Base-by-base conservation (phyloP, 2,888 invertebrate genomes). In the Leptogaster cylindrica region DNA sequence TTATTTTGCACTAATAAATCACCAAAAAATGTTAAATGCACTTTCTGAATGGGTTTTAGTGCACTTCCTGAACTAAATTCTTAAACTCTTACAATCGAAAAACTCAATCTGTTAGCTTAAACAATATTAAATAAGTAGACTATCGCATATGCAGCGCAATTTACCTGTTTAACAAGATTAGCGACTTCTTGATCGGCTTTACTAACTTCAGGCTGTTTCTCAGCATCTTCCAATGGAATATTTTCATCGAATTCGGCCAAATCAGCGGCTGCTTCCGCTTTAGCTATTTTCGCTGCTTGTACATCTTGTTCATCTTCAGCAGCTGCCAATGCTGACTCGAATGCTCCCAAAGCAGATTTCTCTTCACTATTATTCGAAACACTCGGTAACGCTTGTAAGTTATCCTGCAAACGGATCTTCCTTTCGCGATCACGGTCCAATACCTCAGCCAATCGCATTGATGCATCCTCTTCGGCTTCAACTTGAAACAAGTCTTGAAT, bases 281-380 rank as follows among this genome's bases (percentile, higher is more conserved):
- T 91, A 2, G 95, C 95, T 0, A 89, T 91, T 75, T 87, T 87
- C 1, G 95, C 94, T 6, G 97, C 97, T 73, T 90, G 89, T 16
- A 94, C 95, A 83, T 97, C 97, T 68, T 91, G 91, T 78, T 95
- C 97, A 82, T 97, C 97, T 82, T 97, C 97, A 55, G 92, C 95
- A 63, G 93, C 91, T 20, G 94, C 93, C 70, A 97, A 84, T 48
- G 95, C 96, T 73, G 83, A 86, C 82, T 93, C 94, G 70, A 92
- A 84, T 7, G 85, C 88, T 16, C 88, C 87, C 64, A 88, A 80
- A 0, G 87, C 87, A 4, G 82, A 78, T 73, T 87, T 87, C 46
- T 88, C 88, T 28, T 87, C 85, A 14, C 64, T 28, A 61, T 39
- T 25, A 50, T 3, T 70, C 41, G 73, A 67, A 5, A 74, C 36